These are phyloP conservation scores for Malurus melanocephalus DNA, from an alignment of 2,113 vertebrate genomes.

Conservation along the genomic window DNA sequence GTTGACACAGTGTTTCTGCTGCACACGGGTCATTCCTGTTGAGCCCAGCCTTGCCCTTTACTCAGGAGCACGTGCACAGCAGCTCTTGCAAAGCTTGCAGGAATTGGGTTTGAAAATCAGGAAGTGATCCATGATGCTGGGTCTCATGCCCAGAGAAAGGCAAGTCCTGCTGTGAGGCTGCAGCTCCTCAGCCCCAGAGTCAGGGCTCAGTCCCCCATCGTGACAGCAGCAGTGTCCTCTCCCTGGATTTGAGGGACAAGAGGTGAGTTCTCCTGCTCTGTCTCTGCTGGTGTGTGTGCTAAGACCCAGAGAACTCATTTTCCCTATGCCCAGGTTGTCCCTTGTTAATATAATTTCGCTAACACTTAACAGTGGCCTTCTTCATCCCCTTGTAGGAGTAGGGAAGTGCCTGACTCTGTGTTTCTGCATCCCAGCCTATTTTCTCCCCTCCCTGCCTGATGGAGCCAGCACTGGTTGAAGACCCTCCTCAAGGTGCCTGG, in stretches of 20 bases:
- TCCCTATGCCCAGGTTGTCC: neutral
- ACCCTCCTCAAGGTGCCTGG: fast-evolving
- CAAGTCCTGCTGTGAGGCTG: neutral
- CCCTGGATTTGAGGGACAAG: fast-evolving
- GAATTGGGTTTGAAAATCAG: neutral
- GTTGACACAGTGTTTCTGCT: neutral
- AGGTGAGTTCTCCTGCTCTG: neutral
- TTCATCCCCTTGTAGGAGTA: neutral
- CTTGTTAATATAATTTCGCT: neutral
- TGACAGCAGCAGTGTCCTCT: fast-evolving
- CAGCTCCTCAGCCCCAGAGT: neutral
- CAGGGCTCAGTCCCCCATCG: neutral
- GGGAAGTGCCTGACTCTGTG: fast-evolving
- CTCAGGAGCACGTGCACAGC: neutral
- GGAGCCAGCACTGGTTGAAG: neutral
- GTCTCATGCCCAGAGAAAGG: neutral
- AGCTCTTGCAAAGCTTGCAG: neutral
- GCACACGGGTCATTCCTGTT: neutral
- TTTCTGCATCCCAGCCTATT: neutral
- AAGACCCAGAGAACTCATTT: neutral
- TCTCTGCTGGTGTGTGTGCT: neutral
- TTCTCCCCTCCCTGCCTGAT: neutral
- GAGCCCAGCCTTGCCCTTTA: neutral
- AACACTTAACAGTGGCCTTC: neutral
- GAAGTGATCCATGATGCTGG: neutral